These are phyloP conservation scores for Megaustenia siamemsis DNA, from an alignment of 2,888 invertebrate genomes.

Conservation along the genomic window DNA sequence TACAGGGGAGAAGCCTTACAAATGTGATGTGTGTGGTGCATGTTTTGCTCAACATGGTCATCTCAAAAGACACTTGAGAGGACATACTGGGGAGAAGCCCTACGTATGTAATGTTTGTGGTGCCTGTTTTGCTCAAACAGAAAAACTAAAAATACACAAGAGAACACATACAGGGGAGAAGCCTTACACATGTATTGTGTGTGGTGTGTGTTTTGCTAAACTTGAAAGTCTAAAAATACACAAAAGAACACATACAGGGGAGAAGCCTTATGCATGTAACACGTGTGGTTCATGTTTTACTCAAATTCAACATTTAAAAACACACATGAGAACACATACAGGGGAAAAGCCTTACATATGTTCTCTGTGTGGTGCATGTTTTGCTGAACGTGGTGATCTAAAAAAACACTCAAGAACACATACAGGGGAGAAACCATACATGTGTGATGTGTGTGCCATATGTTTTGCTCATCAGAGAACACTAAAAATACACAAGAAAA, in stretches of 20 bases:
- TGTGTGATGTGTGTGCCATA: no score
- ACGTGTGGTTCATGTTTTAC: neutral
- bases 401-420: no score
- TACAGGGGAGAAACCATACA: no score
- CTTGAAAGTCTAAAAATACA: neutral
- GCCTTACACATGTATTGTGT: slow-evolving; percentile 6
- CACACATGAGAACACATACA: neutral
- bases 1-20: slow-evolving; percentile 41
- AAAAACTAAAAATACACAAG: slow-evolving; percentile 11
- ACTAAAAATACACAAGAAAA: no score
- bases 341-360: no score
- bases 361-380: no score
- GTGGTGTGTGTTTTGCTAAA: neutral
- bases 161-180: slow-evolving; percentile 25
- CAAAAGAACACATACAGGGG: neutral
- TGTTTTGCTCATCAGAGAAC: no score
- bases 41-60: slow-evolving; percentile 1
- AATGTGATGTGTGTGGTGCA: slow-evolving; percentile 35
- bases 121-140: neutral
- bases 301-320: neutral
- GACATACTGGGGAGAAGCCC: slow-evolving; percentile 24
- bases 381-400: no score
- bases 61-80: slow-evolving; percentile 5
- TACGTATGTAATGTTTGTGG: slow-evolving; percentile 39
- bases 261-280: neutral